Conservation (phyloP, 2,113 vertebrate genomes). For the Noctilio leporinus region DNA sequence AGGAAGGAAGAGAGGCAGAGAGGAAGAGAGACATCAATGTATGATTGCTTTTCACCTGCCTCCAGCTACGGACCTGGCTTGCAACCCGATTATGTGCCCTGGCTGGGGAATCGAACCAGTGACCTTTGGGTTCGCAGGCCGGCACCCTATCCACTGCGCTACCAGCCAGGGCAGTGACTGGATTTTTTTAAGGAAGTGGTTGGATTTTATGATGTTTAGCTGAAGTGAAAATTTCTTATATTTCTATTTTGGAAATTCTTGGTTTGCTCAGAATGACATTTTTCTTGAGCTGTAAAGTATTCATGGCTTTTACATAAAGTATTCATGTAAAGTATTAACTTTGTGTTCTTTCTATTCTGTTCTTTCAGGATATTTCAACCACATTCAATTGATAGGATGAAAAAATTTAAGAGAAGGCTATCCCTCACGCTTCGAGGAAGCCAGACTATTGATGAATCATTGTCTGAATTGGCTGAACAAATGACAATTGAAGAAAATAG, state of each 20-base stretch:
- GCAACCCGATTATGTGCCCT: too few relatives aligned
- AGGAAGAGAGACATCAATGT: too few relatives aligned
- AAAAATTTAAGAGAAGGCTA: conserved; percentile 96
- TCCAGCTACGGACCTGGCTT: too few relatives aligned
- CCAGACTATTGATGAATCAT: conserved; percentile 96
- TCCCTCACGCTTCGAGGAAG: conserved; percentile 95
- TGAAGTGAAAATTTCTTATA: not conserved
- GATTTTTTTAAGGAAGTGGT: not conserved
- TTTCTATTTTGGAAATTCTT: not conserved
- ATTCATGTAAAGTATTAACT: too few relatives aligned
- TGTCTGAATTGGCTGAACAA: conserved; percentile 98
- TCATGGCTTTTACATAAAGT: too few relatives aligned
- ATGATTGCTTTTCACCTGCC: too few relatives aligned
- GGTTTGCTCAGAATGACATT: not conserved
- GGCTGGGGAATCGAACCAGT: too few relatives aligned
- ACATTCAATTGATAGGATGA: conserved; percentile 91
- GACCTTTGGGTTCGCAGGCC: too few relatives aligned
- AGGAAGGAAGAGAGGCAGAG: too few relatives aligned
- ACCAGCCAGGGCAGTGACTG: not conserved
- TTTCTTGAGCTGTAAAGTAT: conserved; percentile 36
- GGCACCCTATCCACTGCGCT: too few relatives aligned
- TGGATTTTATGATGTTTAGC: not conserved
- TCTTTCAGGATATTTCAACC: conserved; percentile 82
- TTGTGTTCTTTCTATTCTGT: conserved; percentile 40
- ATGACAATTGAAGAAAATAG: conserved; percentile 98